Base-by-base conservation (phyloP, 2,797 vertebrate species). In the Rhodeus uyekii region DNA sequence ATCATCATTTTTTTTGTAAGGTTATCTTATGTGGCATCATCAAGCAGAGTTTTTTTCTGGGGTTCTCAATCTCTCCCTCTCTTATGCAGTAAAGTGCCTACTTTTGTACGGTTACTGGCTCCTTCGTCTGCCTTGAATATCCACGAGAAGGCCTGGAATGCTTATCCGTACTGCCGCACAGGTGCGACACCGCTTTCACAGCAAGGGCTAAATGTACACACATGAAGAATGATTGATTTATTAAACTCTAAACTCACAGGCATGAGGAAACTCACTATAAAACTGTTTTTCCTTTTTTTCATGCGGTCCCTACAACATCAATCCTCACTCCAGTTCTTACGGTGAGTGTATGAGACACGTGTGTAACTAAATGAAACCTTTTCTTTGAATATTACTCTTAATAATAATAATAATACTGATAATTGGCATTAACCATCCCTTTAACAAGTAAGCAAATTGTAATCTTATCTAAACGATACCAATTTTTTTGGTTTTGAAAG, bases 81-180 rank as follows among this genome's bases (percentile, higher is more conserved):
- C 2, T 81, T 34, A 27, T 92, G 65, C 90, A 99, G 98, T 93
- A 99, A 99, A 94, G 97, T 99, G 34, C 97, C 98, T 27, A 58
- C 79, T 0, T 89, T 96, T 80, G 92, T 99, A 67, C 91, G 94
- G 72, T 84, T 91, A 88, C n/a, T 99, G 72, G 97, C 96, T 64
- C 98, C 98, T 0, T 93, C 96, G 88, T 94, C 94, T 87, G 93
- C 97, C 79, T 94, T 99, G 24, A 95, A 95, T 86, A 92, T 99
- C 73, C 96, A 99, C 0, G 98, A 99, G 91, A 93, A 98, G 91
- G 98, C 98, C 12, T 99, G 98, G 98, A 99, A 99, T 76, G 98
- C 98, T 32, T 99, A 98, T 87, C 98, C 98, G 5, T 99, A 97
- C 90, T 99, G 98, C 91, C 93, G 94, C 91, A 99, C 98, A 0